phyloP scores from a whole-genome alignment of 2,113 vertebrate genomes.

The Cryptomyrus ogoouensis region DNA sequence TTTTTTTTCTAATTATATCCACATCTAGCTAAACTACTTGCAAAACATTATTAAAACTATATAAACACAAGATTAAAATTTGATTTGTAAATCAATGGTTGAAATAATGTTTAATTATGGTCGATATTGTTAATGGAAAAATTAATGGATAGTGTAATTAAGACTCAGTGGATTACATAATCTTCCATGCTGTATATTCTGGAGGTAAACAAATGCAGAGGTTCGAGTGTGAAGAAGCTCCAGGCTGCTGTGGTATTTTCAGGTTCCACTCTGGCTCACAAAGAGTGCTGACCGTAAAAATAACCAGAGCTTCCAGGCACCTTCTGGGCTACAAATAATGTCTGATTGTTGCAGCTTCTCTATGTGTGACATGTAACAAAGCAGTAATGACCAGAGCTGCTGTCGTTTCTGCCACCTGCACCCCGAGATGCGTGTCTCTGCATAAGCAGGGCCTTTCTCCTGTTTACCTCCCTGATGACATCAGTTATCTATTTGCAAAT shows the following conservation, averaged over 20 bases:
- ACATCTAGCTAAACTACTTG: neutral
- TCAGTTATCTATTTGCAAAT: slow-evolving; percentile 53
- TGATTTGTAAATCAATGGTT: neutral
- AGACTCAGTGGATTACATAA: neutral
- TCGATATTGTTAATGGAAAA: neutral
- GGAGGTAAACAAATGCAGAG: neutral
- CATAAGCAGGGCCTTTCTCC: slow-evolving; percentile 41
- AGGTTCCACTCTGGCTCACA: neutral
- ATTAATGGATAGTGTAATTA: neutral
- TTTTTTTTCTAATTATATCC: neutral
- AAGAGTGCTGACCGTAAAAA: neutral
- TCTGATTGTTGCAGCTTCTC: slow-evolving; percentile 1
- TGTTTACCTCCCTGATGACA: slow-evolving; percentile 42
- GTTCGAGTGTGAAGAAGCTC: neutral
- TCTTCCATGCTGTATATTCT: neutral
- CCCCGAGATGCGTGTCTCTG: slow-evolving; percentile 43
- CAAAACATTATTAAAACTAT: neutral
- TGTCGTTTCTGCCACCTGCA: neutral
- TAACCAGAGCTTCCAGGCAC: slow-evolving; percentile 1
- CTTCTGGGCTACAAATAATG: neutral
- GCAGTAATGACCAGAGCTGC: neutral
- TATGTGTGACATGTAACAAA: neutral
- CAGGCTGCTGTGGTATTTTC: neutral
- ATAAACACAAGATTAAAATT: neutral
- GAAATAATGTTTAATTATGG: neutral